These are phyloP conservation scores for Hyles lineata DNA, from an alignment of 2,888 invertebrate genomes.

Conservation along the genomic window DNA sequence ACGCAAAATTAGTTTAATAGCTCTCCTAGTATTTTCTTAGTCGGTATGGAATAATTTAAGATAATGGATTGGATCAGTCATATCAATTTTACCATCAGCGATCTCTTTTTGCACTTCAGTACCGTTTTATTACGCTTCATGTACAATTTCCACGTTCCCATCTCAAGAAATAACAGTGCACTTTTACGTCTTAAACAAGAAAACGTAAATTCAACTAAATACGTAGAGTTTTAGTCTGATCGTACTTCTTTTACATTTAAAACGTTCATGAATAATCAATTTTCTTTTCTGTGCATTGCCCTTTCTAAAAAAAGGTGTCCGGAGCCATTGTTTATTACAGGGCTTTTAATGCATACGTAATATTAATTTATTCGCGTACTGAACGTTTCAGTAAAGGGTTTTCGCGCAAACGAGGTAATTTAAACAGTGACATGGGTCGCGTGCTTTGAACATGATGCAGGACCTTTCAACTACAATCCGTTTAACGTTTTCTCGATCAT, in stretches of 20 bases:
- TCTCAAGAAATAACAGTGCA: background rate
- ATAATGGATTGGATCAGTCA: too few species aligned
- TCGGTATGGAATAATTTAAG: too few species aligned
- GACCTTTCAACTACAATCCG: conserved; percentile 23
- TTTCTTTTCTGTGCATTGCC: conserved; percentile 46
- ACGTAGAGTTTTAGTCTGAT: conserved; percentile 38
- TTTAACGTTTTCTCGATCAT: conserved; percentile 22
- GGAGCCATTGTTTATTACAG: conserved; percentile 48
- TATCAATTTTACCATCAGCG: too few species aligned
- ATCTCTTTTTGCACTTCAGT: too few species aligned
- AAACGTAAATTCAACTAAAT: conserved; percentile 39
- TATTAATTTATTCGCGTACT: conserved; percentile 24
- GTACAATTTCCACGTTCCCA: too few species aligned
- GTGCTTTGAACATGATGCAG: conserved; percentile 15
- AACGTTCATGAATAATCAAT: conserved; percentile 60
- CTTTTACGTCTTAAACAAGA: conserved; percentile 33
- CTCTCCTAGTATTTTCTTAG: too few species aligned
- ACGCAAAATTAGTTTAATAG: conserved; percentile 7
- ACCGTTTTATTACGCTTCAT: too few species aligned
- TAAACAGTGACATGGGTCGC: conserved; percentile 32
- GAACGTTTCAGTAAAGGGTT: background rate
- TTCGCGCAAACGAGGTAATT: conserved; percentile 29
- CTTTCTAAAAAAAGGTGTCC: conserved; percentile 48
- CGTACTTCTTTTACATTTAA: conserved; percentile 50
- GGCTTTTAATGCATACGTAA: conserved; percentile 46